Evolutionary conservation across 37 sponge, comb jelly and placozoan species (phyloP), one percentile per base, ranked within the genome.

Genomic region (Crambe crambe): DNA sequence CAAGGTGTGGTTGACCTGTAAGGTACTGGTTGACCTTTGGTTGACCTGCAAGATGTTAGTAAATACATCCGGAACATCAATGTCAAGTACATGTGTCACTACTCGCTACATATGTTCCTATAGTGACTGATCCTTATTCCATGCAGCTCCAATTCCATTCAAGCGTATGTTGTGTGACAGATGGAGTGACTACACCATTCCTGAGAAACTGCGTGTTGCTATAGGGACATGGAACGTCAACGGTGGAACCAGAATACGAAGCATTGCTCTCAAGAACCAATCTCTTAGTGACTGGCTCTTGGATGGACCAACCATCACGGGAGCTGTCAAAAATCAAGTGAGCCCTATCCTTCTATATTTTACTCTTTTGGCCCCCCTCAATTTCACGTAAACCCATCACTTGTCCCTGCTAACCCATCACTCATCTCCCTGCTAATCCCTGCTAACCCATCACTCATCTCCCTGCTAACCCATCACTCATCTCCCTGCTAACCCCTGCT

Each of bases 181-280:
- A 31, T 84, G 81, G 73, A 43, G 44, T 61, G 77, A 88, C 42
- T 95, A 78, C 58, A 87, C 91, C 57, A 57, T 27, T 1, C 34
- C 73, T 0, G 78, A 77, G 38, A 90, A 92, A 4, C 72, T 96
- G 2, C 82, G 93, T 37, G 89, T 99, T 22, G 70, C 83, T 22
- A 76, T 97, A 5, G 99, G 95, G 18, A 99, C 99, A 0, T 99
- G 97, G 95, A 99, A 99, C 76, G 95, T 96, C 37, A 99, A 99
- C 64, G 99, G 99, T 47, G 99, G 99, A 35, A 80, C 80, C 18
- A 89, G 83, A 41, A 60, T 93, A 12, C 74, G 90, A 17, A 97
- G 95, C 67, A 93, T 95, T 34, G 96, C 96, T 15, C 85, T 92
- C 76, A 89, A 87, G 76, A 74, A 85, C 54, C 86, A 93, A 22